Conservation (phyloP, 2,113 vertebrate genomes). For the Silurus asotus region DNA sequence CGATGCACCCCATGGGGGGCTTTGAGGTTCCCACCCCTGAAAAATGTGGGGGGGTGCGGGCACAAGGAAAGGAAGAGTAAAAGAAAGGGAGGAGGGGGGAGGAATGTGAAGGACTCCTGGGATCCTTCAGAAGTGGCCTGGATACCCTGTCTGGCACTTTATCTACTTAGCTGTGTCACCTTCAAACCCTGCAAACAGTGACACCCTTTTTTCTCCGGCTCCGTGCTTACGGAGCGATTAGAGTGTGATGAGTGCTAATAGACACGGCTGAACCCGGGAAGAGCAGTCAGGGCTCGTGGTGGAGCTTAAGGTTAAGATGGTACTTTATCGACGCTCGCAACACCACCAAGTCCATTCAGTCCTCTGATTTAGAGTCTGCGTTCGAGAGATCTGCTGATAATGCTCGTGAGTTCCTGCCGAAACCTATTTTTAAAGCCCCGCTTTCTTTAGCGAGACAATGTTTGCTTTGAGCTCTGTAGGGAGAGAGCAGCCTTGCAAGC, state of each 20-base stretch:
- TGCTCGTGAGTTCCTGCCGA: neutral
- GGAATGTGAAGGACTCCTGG: slow-evolving; percentile 55
- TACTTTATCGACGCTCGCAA: slow-evolving; percentile 17
- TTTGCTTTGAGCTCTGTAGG: slow-evolving; percentile 25
- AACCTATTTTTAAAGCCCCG: slow-evolving; percentile 17
- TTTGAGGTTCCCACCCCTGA: slow-evolving; percentile 46
- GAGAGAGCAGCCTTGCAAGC: neutral
- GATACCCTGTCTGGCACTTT: slow-evolving; percentile 64
- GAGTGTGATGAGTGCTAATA: slow-evolving; percentile 44
- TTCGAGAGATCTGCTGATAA: neutral
- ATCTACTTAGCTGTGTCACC: slow-evolving; percentile 71
- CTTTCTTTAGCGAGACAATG: slow-evolving; percentile 4
- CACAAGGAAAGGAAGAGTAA: slow-evolving; percentile 6
- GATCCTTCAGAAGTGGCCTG: slow-evolving; percentile 64
- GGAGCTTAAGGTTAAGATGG: slow-evolving; percentile 39
- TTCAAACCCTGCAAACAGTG: slow-evolving; percentile 60
- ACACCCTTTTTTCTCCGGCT: slow-evolving; percentile 36
- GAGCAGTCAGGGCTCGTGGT: slow-evolving; percentile 16
- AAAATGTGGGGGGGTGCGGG: slow-evolving; percentile 28
- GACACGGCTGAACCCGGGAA: slow-evolving; percentile 8
- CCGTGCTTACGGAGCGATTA: slow-evolving; percentile 42
- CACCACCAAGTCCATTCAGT: neutral
- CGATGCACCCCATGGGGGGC: slow-evolving; percentile 54
- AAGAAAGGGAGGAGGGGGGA: slow-evolving; percentile 47
- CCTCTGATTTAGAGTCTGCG: neutral